phyloP scores from a whole-genome alignment of 2,797 vertebrate species.

The Catostomus latipinnis region DNA sequence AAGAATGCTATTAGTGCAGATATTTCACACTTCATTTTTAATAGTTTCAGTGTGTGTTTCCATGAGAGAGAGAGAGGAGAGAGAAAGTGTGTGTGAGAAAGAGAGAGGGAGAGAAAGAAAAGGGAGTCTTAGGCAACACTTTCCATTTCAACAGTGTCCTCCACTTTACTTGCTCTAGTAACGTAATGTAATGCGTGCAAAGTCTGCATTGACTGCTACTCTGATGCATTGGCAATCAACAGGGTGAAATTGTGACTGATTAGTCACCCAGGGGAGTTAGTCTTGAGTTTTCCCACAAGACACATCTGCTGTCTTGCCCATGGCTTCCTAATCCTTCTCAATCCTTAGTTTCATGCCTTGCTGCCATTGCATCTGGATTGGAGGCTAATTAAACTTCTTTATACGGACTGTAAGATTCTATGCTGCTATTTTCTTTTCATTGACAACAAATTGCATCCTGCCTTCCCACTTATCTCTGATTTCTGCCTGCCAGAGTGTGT shows the following conservation, averaged over 20 bases:
- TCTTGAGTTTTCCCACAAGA: slow-evolving; percentile 34
- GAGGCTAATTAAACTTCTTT: slow-evolving; percentile 13
- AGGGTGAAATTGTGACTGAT: neutral
- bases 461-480: slow-evolving; percentile 33
- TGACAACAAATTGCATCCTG: slow-evolving; percentile 28
- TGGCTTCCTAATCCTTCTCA: slow-evolving; percentile 42
- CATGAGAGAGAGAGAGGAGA: neutral
- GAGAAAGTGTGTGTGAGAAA: neutral
- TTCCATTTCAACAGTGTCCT: neutral
- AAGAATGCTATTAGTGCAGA: too few species aligned
- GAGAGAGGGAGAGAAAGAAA: neutral
- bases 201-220: neutral
- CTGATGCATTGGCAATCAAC: neutral
- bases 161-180: neutral
- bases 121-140: neutral
- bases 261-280: slow-evolving; percentile 35
- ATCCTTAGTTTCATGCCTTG: slow-evolving; percentile 12
- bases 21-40: neutral
- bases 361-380: slow-evolving; percentile 43
- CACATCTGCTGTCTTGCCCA: slow-evolving; percentile 49
- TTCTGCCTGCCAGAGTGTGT: slow-evolving; percentile 26
- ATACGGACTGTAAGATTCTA: slow-evolving; percentile 12
- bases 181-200: slow-evolving; percentile 1
- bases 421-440: neutral
- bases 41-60: neutral